A percentile compares a stretch with the other conserved stretches of the same genome.
Conservation (phyloP, 2,113 vertebrate species). For the Dicrurus megarhynchus region DNA sequence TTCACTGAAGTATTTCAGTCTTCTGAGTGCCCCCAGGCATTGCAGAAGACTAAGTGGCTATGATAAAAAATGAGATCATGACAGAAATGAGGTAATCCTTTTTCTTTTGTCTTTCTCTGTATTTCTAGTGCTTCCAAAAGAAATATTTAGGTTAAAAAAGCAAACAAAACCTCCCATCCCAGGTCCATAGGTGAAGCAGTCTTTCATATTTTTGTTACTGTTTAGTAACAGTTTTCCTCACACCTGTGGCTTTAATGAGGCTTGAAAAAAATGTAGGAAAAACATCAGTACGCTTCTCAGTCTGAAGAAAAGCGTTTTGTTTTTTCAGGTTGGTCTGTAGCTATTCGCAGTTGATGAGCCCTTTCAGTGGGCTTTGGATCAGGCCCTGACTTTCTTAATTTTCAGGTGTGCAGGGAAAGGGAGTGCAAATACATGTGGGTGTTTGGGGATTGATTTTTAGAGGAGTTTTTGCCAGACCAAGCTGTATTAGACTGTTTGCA, state of each 20-base stretch:
- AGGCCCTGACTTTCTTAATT: background rate
- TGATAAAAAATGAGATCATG: constrained; percentile 41
- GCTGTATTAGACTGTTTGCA: background rate
- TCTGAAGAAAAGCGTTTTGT: background rate
- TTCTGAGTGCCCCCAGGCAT: background rate
- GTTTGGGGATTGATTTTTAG: background rate
- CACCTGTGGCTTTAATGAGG: constrained; percentile 32
- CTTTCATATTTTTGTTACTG: constrained; percentile 29
- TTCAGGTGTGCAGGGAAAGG: background rate
- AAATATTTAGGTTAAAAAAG: constrained; percentile 56
- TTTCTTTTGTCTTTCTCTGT: background rate
- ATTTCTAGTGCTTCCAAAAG: constrained; percentile 33
- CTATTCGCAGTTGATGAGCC: background rate
- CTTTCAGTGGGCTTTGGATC: background rate
- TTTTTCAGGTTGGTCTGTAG: background rate
- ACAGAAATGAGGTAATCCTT: constrained; percentile 43
- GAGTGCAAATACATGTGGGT: background rate
- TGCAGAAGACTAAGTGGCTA: background rate
- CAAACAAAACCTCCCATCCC: background rate
- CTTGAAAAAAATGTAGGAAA: background rate
- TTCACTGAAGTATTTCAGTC: background rate
- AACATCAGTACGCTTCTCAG: background rate
- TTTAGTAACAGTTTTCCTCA: background rate
- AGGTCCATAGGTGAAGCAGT: background rate
- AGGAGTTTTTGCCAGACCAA: background rate